phyloP scores from a whole-genome alignment of 2,113 vertebrate species.

The Eolophus roseicapilla region DNA sequence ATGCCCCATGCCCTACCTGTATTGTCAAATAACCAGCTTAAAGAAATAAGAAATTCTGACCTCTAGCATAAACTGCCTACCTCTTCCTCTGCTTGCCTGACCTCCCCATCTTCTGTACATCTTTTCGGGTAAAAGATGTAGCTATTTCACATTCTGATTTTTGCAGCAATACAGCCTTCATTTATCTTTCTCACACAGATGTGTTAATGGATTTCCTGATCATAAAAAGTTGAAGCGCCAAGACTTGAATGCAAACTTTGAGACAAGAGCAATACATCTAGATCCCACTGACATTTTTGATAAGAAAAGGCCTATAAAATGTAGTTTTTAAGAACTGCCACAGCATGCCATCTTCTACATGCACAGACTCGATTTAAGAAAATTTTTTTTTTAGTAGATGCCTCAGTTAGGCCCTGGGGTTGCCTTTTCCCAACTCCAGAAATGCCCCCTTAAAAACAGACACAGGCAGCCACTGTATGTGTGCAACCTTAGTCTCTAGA shows the following conservation, averaged over 20 bases:
- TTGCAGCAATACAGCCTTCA: neutral
- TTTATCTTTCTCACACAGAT: conserved; percentile 13
- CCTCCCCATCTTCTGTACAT: neutral
- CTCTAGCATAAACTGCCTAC: neutral
- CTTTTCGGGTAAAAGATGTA: neutral
- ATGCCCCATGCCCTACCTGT: neutral
- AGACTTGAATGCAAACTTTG: neutral
- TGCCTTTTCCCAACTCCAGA: neutral
- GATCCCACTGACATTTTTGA: neutral
- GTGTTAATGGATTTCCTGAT: neutral
- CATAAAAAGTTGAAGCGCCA: neutral
- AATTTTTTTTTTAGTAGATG: neutral
- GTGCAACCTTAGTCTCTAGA: neutral
- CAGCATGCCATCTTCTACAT: neutral
- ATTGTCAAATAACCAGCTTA: neutral
- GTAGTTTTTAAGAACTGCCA: neutral
- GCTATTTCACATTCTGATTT: neutral
- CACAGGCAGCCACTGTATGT: neutral
- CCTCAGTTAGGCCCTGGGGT: neutral
- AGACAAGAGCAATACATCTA: neutral
- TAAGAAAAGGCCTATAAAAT: neutral
- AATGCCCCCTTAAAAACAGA: neutral
- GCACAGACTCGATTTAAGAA: neutral
- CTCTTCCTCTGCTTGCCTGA: neutral
- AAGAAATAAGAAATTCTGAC: neutral